Evolutionary conservation across 2,797 vertebrate genomes (phyloP).

Genomic region (Hipposideros larvatus): DNA sequence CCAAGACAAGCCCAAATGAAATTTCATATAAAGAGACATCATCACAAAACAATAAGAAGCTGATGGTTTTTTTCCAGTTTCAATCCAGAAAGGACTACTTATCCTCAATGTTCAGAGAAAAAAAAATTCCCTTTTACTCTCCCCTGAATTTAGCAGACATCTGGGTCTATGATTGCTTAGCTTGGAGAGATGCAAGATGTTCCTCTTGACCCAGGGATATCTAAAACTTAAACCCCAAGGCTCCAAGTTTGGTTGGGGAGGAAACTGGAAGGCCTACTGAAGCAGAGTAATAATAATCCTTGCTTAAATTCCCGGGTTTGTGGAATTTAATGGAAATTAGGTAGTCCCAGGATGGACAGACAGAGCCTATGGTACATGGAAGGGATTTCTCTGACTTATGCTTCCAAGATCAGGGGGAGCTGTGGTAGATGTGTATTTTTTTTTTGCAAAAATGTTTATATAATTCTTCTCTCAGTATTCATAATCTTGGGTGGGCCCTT

Average conservation of each 20-base stretch:
- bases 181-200: slow-evolving; percentile 6
- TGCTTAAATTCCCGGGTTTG: neutral
- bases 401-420: neutral
- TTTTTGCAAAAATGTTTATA: neutral
- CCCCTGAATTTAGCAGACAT: neutral
- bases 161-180: neutral
- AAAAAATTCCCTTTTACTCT: neutral
- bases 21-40: slow-evolving; percentile 48
- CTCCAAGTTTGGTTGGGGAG: neutral
- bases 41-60: slow-evolving; percentile 6
- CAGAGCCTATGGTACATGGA: neutral
- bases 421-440: neutral
- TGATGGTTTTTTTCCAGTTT: neutral
- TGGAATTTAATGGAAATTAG: neutral
- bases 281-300: neutral
- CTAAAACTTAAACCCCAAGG: neutral
- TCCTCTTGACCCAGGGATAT: neutral
- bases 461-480: neutral
- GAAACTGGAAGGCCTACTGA: neutral
- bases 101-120: slow-evolving; percentile 31
- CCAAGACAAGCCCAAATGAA: neutral
- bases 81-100: slow-evolving; percentile 23
- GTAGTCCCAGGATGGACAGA: neutral
- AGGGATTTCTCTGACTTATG: neutral
- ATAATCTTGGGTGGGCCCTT: neutral